Percentiles rank a stretch among this genome's conserved stretches.
These are phyloP conservation scores for Oryzias melastigma DNA, from an alignment of 2,113 vertebrate genomes.

Conservation along the genomic window DNA sequence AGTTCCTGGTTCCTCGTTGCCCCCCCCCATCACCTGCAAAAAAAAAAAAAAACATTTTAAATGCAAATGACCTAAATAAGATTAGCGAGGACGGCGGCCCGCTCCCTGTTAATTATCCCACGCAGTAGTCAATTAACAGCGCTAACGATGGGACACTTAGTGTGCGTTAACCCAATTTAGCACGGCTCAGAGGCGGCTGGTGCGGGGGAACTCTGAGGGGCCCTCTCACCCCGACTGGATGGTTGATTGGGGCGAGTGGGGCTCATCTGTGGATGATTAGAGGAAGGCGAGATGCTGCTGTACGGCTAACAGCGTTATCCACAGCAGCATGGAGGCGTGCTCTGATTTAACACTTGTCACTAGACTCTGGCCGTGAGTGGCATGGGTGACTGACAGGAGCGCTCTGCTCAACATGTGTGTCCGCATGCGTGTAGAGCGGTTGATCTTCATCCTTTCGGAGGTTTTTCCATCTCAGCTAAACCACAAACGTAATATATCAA, in stretches of 20 bases:
- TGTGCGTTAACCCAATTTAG: constrained; percentile 75
- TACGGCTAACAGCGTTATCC: constrained; percentile 65
- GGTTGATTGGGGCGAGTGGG: constrained; percentile 10
- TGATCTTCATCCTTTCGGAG: neutral
- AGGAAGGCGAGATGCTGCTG: constrained; percentile 51
- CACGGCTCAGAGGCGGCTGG: constrained; percentile 48
- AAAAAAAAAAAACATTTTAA: constrained; percentile 75
- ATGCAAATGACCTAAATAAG: constrained; percentile 80
- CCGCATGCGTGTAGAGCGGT: neutral
- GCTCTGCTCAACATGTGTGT: constrained; percentile 15
- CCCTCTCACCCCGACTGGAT: neutral
- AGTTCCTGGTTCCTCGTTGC: neutral
- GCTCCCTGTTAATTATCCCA: constrained; percentile 77
- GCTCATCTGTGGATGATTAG: constrained; percentile 62
- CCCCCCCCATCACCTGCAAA: constrained; percentile 28
- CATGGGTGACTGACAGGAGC: constrained; percentile 68
- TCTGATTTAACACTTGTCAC: constrained; percentile 73
- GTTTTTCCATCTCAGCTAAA: too few species aligned
- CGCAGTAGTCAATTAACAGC: constrained; percentile 74
- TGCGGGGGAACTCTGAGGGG: constrained; percentile 33
- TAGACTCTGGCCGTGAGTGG: constrained; percentile 62
- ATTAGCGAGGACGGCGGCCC: constrained; percentile 74
- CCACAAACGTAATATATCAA: too few species aligned
- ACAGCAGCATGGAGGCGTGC: constrained; percentile 44
- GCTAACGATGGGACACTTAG: constrained; percentile 77